Evolutionary conservation across 2,888 invertebrate genomes (phyloP), one percentile per base, ranked within the genome.

Genomic region (Cephus runcator): DNA sequence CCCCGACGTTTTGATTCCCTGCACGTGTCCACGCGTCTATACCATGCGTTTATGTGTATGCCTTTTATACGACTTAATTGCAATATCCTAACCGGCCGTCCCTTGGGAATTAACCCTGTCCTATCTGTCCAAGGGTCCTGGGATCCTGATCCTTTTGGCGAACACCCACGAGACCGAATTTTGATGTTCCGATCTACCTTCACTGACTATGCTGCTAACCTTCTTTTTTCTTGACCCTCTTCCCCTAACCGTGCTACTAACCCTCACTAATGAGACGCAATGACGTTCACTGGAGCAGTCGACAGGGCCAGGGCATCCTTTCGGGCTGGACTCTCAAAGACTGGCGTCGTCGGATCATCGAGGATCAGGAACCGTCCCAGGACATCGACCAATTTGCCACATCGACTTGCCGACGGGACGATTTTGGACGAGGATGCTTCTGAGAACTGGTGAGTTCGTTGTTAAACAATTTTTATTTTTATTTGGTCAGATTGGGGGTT

Each of bases 261-360:
- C 71, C 71, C 23, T 36, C 68, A 86, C 82, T 86, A 86, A 86
- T 85, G 79, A 81, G 82, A 87, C 86, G 85, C 85, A 88, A 88
- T 87, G 85, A 88, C 85, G 86, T 89, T 86, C 87, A 88, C 85
- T 88, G 81, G 86, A 88, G 87, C 88, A 91, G 90, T 90, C 87
- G 94, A 94, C 92, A 93, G 95, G 90, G 95, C 95, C 79, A 92
- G 95, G 87, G 94, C 94, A 83, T 94, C 94, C 81, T 94, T 94
- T 91, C 93, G 94, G 56, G 90, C 90, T 80, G 90, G 91, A 81
- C 85, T 91, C 75, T 88, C 89, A 78, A 88, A 90, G 79, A 90
- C 90, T 78, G 90, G 90, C 75, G 90, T 90, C 80, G 90, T 90
- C 82, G 90, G 90, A 83, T 89, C 90, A 75, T 85, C 89, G n/a